Evolutionary conservation across 2,888 invertebrate species (phyloP).

Genomic region (Brenthis ino): DNA sequence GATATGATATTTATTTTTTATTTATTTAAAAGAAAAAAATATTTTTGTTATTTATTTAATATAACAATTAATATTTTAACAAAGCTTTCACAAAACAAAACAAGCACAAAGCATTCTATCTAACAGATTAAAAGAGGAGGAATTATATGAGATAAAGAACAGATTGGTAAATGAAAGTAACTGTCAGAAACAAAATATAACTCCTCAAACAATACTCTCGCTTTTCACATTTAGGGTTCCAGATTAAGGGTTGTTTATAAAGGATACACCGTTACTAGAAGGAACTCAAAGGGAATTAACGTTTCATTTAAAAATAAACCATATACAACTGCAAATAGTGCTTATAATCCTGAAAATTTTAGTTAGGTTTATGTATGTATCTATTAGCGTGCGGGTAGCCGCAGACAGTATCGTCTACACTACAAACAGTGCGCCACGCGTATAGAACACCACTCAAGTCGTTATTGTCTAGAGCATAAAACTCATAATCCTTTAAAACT

Average conservation of each 20-base stretch:
- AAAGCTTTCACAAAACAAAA: neutral
- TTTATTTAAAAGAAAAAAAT: too few relatives aligned
- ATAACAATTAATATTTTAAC: neutral
- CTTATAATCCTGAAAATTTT: constrained; percentile 3
- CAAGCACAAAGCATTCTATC: neutral
- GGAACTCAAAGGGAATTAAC: constrained; percentile 4
- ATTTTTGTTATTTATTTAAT: too few relatives aligned
- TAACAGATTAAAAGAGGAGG: constrained; percentile 12
- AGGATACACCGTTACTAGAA: constrained; percentile 23
- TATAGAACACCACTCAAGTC: constrained; percentile 10
- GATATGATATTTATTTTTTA: neutral
- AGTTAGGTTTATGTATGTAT: constrained; percentile 26
- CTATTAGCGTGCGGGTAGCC: constrained; percentile 37
- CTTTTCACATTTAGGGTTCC: constrained; percentile 35
- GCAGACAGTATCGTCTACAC: constrained; percentile 36
- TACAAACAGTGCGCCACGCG: constrained; percentile 19
- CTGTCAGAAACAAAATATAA: constrained; percentile 33
- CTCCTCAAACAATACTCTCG: constrained; percentile 34
- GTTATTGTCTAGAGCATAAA: constrained; percentile 24
- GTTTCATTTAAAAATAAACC: constrained; percentile 6
- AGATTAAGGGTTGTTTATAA: constrained; percentile 39
- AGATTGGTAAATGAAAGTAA: constrained; percentile 18
- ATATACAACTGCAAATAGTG: constrained; percentile 6
- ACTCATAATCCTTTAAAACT: constrained; percentile 21
- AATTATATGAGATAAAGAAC: constrained; percentile 17